These are phyloP conservation scores for Syngnathus acus DNA, from an alignment of 2,797 vertebrate species.

Conservation along the genomic window DNA sequence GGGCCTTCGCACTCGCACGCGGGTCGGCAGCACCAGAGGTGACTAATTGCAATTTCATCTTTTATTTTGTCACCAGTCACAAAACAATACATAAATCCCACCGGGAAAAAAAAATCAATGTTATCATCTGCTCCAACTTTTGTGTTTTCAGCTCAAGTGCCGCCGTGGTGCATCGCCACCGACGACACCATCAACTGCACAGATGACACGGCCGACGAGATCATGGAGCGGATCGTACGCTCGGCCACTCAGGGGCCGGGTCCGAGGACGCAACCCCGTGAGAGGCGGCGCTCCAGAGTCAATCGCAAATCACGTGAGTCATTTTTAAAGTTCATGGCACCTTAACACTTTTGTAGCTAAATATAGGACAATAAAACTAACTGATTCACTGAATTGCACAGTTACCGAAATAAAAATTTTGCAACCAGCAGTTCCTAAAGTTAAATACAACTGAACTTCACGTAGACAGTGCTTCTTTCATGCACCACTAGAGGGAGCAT, in stretches of 20 bases:
- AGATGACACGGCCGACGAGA: slow-evolving; percentile 90
- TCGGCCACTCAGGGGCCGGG: slow-evolving; percentile 94
- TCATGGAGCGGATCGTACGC: slow-evolving; percentile 97
- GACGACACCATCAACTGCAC: slow-evolving; percentile 80
- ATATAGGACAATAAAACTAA: no score
- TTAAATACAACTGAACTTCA: no score
- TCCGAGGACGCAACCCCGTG: slow-evolving; percentile 82
- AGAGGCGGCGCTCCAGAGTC: slow-evolving; percentile 86
- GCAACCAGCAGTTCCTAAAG: no score
- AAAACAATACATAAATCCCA: no score
- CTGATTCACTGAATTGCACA: no score
- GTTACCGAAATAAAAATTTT: no score
- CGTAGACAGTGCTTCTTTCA: no score
- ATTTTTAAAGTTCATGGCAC: background rate
- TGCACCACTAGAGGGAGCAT: no score
- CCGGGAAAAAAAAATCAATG: no score
- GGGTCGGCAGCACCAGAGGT: slow-evolving; percentile 76
- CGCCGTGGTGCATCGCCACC: slow-evolving; percentile 75
- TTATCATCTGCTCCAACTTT: background rate
- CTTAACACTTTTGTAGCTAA: no score
- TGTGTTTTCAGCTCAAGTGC: slow-evolving; percentile 67
- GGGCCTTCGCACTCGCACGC: slow-evolving; percentile 80
- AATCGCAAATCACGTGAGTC: slow-evolving; percentile 93
- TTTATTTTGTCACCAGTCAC: no score
- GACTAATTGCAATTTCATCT: background rate